These are phyloP conservation scores for Metalampra italica DNA, from an alignment of 2,888 invertebrate genomes.

Conservation along the genomic window DNA sequence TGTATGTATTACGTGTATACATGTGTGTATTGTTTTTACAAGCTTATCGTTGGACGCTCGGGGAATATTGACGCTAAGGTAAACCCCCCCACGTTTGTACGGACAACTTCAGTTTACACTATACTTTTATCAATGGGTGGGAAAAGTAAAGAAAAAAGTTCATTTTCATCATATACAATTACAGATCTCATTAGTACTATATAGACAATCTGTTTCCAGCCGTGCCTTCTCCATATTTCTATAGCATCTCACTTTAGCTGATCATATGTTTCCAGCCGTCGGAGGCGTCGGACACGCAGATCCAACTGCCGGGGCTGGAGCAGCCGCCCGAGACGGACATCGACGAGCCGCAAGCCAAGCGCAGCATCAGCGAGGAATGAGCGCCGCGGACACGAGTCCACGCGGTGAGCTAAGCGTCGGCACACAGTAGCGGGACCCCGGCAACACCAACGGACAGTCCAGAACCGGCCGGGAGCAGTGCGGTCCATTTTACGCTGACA, in stretches of 20 bases:
- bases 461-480: no score
- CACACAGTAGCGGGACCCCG: not conserved
- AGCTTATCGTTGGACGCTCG: constrained; percentile 76
- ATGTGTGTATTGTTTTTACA: constrained; percentile 51
- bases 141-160: no score
- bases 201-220: no score
- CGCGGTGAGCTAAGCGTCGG: not conserved
- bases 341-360: constrained; percentile 58
- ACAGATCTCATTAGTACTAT: no score
- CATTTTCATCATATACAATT: no score
- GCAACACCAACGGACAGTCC: not conserved
- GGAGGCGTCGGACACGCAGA: constrained; percentile 88
- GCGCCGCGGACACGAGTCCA: not conserved
- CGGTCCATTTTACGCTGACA: no score
- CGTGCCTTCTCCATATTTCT: no score
- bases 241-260: not conserved
- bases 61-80: constrained; percentile 84
- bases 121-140: no score
- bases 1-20: not conserved
- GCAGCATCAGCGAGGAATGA: constrained; percentile 13
- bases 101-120: not conserved
- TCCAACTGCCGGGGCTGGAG: constrained; percentile 84
- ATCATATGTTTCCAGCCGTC: constrained; percentile 78
- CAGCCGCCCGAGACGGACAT: constrained; percentile 61
- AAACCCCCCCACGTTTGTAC: constrained; percentile 36